Evolutionary conservation across 2,113 vertebrate species (phyloP).

Genomic region (Mungos mungo): DNA sequence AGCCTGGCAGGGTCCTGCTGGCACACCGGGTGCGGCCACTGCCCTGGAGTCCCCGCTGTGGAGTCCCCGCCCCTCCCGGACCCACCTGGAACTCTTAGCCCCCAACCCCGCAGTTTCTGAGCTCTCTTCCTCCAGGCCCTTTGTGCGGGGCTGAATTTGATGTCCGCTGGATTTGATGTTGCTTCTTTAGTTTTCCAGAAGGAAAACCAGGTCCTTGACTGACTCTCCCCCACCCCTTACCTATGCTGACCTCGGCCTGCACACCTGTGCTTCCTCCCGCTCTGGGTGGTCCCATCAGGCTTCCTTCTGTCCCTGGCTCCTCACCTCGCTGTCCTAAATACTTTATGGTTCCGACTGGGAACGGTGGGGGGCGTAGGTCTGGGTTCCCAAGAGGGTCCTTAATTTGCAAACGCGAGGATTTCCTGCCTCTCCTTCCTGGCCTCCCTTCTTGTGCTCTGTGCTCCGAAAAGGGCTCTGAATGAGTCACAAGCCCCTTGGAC

Average conservation of each 20-base stretch:
- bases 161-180: no score
- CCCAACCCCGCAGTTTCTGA: background rate
- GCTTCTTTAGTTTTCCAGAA: background rate
- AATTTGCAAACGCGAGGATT: accelerated
- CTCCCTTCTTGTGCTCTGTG: background rate
- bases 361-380: no score
- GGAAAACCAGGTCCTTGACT: no score
- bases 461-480: no score
- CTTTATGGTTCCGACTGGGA: no score
- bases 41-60: background rate
- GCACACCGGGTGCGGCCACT: no score
- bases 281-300: accelerated
- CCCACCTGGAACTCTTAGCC: accelerated
- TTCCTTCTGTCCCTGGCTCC: accelerated
- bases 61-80: background rate
- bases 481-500: no score
- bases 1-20: no score
- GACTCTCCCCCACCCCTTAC: no score
- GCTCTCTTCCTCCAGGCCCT: background rate
- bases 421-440: background rate
- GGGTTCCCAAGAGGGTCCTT: no score
- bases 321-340: background rate
- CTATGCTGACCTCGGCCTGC: no score
- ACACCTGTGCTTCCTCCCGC: background rate
- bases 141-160: background rate